Evolutionary conservation across 1,140 invertebrate genomes (phyloP).

Genomic region (Campoletis sonorensis): DNA sequence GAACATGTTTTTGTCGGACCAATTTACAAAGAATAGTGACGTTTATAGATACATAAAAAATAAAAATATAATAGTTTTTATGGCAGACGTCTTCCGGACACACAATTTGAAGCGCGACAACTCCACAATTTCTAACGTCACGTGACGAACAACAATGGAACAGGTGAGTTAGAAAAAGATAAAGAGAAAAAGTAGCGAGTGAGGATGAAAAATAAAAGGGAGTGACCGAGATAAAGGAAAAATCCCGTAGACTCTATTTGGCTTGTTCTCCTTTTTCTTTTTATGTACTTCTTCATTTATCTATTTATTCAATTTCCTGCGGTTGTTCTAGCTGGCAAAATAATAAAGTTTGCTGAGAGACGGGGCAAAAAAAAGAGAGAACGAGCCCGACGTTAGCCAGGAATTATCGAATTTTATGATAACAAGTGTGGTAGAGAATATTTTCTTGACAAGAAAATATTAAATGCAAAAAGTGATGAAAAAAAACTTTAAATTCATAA

Average conservation of each 20-base stretch:
- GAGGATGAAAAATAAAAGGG: not conserved
- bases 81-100: not conserved
- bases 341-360: not conserved
- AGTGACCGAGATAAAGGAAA: too few species aligned
- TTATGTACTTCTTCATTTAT: not conserved
- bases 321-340: not conserved
- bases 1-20: not conserved
- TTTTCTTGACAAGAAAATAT: too few species aligned
- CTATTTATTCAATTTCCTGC: not conserved
- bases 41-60: not conserved
- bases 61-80: not conserved
- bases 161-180: not conserved
- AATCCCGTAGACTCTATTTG: not conserved
- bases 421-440: too few species aligned
- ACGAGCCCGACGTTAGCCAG: not conserved
- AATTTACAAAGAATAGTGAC: not conserved
- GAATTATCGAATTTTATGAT: too few species aligned
- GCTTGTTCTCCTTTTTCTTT: not conserved
- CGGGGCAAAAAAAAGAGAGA: not conserved
- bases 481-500: too few species aligned
- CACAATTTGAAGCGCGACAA: not conserved
- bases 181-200: not conserved
- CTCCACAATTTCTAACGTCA: not conserved
- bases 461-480: too few species aligned
- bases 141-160: constrained; percentile 21